A percentile compares a stretch with the other conserved stretches of the same genome.
Conservation (phyloP, 2,797 vertebrate genomes). For the Anas georgica region DNA sequence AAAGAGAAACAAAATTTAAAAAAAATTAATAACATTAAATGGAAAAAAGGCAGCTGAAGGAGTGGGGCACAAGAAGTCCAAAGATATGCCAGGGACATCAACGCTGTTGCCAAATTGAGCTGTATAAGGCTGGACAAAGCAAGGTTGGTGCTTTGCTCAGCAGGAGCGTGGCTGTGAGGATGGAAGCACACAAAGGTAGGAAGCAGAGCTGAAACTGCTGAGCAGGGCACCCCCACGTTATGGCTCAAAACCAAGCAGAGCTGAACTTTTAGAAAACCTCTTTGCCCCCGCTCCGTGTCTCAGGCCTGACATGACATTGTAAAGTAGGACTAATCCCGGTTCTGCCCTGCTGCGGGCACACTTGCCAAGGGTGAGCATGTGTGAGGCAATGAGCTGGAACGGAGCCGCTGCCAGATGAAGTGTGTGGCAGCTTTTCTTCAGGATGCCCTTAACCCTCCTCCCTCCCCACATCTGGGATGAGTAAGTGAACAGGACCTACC, state of each 20-base stretch:
- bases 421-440: rapidly evolving
- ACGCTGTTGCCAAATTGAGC: not conserved
- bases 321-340: not conserved
- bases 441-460: not conserved
- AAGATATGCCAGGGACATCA: not conserved
- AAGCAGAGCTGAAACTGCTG: not conserved
- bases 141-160: not conserved
- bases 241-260: not conserved
- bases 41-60: not conserved
- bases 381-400: not conserved
- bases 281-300: not conserved
- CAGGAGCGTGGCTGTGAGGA: not conserved
- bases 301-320: not conserved
- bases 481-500: not conserved
- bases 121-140: not conserved
- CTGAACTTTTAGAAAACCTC: not conserved
- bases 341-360: not conserved
- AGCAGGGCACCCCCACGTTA: rapidly evolving
- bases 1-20: not conserved
- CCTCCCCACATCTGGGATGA: not conserved
- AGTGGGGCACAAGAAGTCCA: not conserved
- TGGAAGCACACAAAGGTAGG: not conserved
- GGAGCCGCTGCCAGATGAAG: not conserved
- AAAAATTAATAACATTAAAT: too few relatives aligned
- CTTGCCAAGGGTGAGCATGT: rapidly evolving